Percentiles rank a stretch among this genome's conserved stretches.
Conservation (phyloP, 2,113 vertebrate species). For the Bungarus multicinctus region DNA sequence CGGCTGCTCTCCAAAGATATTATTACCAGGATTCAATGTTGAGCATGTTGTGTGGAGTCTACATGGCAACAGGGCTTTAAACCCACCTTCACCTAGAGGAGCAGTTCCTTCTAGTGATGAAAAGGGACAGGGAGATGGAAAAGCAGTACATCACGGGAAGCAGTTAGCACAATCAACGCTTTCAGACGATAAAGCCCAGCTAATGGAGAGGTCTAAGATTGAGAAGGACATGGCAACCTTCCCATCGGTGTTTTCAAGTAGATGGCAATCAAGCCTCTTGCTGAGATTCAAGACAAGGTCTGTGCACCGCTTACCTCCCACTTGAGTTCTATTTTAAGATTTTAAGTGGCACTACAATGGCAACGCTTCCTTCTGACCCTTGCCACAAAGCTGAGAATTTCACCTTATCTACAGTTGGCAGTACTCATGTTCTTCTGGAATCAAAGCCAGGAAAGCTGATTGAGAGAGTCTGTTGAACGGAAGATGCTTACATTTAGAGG, state of each 20-base stretch:
- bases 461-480: neutral
- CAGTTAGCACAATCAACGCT: constrained; percentile 6
- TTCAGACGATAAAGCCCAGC: neutral
- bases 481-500: neutral
- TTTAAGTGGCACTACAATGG: constrained; percentile 5
- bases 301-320: constrained; percentile 2
- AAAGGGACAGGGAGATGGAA: no score
- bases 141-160: neutral
- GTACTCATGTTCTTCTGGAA: neutral
- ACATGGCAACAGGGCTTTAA: neutral
- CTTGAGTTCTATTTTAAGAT: constrained; percentile 28
- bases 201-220: constrained; percentile 11
- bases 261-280: constrained; percentile 1
- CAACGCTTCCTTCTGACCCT: neutral
- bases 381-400: neutral
- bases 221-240: constrained; percentile 3
- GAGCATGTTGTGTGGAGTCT: neutral
- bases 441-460: neutral
- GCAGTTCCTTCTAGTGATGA: no score
- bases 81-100: neutral
- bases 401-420: neutral
- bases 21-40: neutral
- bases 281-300: constrained; percentile 8
- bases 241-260: neutral
- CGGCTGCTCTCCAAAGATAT: neutral